These are phyloP conservation scores for Psittacula echo DNA, from an alignment of 2,797 vertebrate genomes.

Conservation along the genomic window DNA sequence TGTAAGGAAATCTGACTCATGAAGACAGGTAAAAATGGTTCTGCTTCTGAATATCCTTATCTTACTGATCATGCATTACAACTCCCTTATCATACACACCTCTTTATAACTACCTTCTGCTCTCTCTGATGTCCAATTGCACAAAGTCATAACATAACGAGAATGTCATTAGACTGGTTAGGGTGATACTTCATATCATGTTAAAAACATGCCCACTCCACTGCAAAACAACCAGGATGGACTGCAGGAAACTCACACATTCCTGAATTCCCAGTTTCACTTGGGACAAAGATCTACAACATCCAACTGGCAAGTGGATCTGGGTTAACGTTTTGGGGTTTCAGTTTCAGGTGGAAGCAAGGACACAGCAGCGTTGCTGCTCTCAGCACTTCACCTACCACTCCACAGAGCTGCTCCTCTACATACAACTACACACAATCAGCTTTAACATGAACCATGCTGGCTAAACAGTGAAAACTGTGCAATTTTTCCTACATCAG, in stretches of 20 bases:
- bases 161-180: not conserved
- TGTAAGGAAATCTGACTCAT: not conserved
- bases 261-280: not conserved
- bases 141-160: not conserved
- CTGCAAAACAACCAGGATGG: rapidly evolving
- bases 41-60: not conserved
- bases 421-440: not conserved
- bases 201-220: not conserved
- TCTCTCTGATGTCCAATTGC: not conserved
- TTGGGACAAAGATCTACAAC: not conserved
- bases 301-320: not conserved
- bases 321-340: not conserved
- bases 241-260: not conserved
- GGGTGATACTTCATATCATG: not conserved
- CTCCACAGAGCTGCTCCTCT: not conserved
- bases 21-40: not conserved
- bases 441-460: not conserved
- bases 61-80: not conserved
- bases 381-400: not conserved
- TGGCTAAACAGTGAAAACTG: not conserved
- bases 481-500: not conserved
- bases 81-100: not conserved
- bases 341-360: rapidly evolving
- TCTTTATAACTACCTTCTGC: not conserved
- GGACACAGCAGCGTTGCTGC: rapidly evolving